Conservation (phyloP, 1,140 invertebrate species). For the Solen grandis region DNA sequence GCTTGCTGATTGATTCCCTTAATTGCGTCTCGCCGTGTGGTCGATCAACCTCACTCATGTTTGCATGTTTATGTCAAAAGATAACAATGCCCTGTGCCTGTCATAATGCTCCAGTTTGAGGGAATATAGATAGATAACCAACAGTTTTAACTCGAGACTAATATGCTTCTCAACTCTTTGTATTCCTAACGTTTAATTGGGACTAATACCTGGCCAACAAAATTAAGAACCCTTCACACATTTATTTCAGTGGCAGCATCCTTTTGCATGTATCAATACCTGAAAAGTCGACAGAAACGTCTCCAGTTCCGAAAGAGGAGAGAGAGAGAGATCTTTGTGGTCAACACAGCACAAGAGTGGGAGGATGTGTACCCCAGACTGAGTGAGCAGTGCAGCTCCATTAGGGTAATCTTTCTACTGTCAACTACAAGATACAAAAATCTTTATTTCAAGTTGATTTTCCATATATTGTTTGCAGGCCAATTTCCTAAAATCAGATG, state of each 20-base stretch:
- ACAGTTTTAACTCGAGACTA: not conserved
- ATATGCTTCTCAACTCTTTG: not conserved
- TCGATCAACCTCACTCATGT: too few relatives aligned
- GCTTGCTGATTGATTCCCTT: too few relatives aligned
- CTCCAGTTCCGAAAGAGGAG: conserved; percentile 9
- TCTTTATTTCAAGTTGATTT: too few relatives aligned
- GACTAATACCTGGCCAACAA: not conserved
- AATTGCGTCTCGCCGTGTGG: too few relatives aligned
- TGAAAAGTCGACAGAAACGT: not conserved
- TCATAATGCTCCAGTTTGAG: too few relatives aligned
- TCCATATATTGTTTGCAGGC: too few relatives aligned
- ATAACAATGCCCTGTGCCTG: too few relatives aligned
- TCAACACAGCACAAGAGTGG: conserved; percentile 30
- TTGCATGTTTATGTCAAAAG: too few relatives aligned
- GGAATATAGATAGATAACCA: not conserved
- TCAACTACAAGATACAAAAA: too few relatives aligned
- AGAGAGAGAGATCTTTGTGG: conserved; percentile 8
- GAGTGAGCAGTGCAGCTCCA: not conserved
- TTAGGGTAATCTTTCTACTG: conserved; percentile 42
- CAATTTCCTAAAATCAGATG: too few relatives aligned
- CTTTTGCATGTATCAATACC: not conserved
- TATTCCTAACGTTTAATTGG: not conserved
- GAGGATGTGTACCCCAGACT: conserved; percentile 21
- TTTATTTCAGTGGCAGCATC: conserved; percentile 9
- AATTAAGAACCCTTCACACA: not conserved